These are phyloP conservation scores for Oryzaephilus surinamensis DNA, from an alignment of 1,140 invertebrate species.

Conservation along the genomic window DNA sequence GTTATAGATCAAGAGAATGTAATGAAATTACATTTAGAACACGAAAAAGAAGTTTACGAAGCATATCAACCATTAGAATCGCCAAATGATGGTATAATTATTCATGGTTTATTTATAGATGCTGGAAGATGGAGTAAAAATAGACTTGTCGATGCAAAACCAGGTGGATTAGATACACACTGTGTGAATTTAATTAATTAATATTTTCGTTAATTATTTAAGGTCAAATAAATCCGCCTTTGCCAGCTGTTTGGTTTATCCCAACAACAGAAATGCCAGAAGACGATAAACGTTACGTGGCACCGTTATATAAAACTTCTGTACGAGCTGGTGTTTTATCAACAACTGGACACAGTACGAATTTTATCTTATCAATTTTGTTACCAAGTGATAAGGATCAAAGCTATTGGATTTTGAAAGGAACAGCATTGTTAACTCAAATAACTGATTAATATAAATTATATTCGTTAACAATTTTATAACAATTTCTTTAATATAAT, in stretches of 20 bases:
- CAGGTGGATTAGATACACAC: constrained; percentile 38
- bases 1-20: constrained; percentile 58
- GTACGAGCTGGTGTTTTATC: constrained; percentile 70
- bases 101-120: constrained; percentile 81
- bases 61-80: constrained; percentile 46
- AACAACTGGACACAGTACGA: constrained; percentile 82
- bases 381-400: constrained; percentile 49
- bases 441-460: constrained; percentile 47
- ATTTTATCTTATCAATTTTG: constrained; percentile 73
- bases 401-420: constrained; percentile 78
- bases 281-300: constrained; percentile 55
- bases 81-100: constrained; percentile 63
- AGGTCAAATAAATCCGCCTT: constrained; percentile 64
- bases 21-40: constrained; percentile 33
- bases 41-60: constrained; percentile 12
- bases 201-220: constrained; percentile 16
- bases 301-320: constrained; percentile 79
- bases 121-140: constrained; percentile 69
- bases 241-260: constrained; percentile 66
- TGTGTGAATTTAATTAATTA: not conserved
- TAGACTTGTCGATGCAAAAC: constrained; percentile 58
- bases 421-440: constrained; percentile 72
- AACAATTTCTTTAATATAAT: constrained; percentile 1
- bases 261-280: constrained; percentile 50
- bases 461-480: constrained; percentile 1